phyloP scores from a whole-genome alignment of 2,888 invertebrate genomes.

The Copidosoma aretas region DNA sequence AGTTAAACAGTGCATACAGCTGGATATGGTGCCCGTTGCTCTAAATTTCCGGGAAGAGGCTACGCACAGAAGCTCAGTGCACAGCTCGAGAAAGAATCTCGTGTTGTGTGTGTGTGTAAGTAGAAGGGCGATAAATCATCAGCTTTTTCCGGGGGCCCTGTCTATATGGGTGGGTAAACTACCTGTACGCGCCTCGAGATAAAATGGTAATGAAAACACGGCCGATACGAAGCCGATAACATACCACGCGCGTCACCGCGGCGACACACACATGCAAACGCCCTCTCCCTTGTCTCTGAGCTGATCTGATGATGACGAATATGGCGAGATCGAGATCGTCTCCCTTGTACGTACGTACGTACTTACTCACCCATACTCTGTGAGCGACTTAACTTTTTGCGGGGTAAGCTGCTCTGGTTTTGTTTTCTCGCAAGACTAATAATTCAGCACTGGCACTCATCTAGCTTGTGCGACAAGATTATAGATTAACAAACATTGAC shows the following conservation, averaged over 20 bases:
- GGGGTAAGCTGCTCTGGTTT: too few species aligned
- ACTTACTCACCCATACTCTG: too few species aligned
- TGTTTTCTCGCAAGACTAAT: too few species aligned
- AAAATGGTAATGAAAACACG: conserved; percentile 60
- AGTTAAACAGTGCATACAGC: too few species aligned
- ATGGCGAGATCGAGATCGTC: background rate
- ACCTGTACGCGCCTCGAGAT: conserved; percentile 32
- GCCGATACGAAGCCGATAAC: conserved; percentile 59
- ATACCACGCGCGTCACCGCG: conserved; percentile 49
- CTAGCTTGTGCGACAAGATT: too few species aligned
- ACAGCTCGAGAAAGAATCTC: background rate
- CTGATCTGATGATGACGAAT: background rate
- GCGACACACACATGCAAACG: conserved; percentile 41
- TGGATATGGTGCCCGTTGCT: background rate
- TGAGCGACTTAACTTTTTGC: too few species aligned
- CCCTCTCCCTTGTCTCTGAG: background rate
- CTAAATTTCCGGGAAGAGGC: background rate
- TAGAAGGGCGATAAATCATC: conserved; percentile 56
- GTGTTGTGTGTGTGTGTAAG: too few species aligned
- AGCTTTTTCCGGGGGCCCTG: conserved; percentile 50
- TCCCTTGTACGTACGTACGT: too few species aligned
- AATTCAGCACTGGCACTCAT: too few species aligned
- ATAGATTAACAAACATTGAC: too few species aligned
- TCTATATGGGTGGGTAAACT: conserved; percentile 38
- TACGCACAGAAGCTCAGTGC: background rate